Conservation (phyloP, 2,113 vertebrate genomes). For the Antigone vipio region DNA sequence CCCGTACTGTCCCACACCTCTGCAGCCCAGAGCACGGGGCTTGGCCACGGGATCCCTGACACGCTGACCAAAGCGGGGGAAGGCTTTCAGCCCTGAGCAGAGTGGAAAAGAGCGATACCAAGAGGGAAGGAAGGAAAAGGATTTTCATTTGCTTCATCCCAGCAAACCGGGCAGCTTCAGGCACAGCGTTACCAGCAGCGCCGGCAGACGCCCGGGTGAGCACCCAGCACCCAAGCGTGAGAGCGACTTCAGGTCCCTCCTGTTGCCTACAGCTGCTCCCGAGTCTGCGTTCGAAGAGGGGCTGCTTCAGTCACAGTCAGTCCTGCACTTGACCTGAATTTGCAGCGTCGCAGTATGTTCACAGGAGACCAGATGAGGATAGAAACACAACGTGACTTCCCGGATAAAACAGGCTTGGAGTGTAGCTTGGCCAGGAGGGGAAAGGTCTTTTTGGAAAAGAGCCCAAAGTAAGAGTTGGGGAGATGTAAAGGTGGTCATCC, state of each 20-base stretch:
- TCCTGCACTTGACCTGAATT: background rate
- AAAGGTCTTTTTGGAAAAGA: background rate
- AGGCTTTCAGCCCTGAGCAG: background rate
- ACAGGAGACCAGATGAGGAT: background rate
- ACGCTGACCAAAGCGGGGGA: rapidly evolving
- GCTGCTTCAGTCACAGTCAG: background rate
- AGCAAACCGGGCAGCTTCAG: no score
- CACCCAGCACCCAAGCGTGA: rapidly evolving
- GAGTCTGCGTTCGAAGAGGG: rapidly evolving
- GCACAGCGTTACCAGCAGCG: background rate
- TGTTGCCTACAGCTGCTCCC: background rate
- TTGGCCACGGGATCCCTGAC: rapidly evolving
- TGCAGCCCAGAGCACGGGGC: background rate
- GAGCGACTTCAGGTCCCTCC: background rate
- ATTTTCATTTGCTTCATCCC: background rate
- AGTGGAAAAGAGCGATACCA: background rate
- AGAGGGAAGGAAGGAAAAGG: background rate
- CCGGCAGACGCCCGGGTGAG: background rate
- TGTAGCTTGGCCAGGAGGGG: background rate
- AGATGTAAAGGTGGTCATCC: rapidly evolving
- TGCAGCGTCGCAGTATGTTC: background rate
- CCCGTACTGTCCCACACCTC: rapidly evolving
- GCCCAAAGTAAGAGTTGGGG: background rate
- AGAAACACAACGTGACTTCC: rapidly evolving
- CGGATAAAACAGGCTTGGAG: background rate